Evolutionary conservation across 2,113 vertebrate species (phyloP).

Genomic region (Triplophysa tibetana): DNA sequence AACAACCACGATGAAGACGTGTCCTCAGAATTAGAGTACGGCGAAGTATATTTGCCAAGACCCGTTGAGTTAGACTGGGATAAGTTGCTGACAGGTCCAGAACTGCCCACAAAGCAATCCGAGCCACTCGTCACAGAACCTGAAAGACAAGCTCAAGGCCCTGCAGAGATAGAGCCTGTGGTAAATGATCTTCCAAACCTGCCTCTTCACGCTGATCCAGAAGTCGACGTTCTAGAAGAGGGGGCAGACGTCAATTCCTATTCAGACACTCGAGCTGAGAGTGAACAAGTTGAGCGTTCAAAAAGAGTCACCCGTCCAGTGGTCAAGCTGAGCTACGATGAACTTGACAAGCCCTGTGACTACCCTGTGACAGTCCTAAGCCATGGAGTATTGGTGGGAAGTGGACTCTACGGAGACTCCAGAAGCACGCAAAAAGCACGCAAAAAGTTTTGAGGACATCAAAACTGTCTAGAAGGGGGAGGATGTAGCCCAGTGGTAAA

Average conservation of each 20-base stretch:
- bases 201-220: background rate
- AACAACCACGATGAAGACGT: slow-evolving; percentile 9
- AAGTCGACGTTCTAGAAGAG: background rate
- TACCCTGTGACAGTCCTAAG: background rate
- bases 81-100: background rate
- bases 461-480: background rate
- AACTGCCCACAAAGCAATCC: background rate
- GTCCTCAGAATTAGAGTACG: background rate
- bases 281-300: background rate
- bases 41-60: background rate
- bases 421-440: too few species aligned
- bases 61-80: background rate
- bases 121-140: background rate
- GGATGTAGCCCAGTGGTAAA: slow-evolving; percentile 4
- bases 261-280: background rate
- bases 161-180: background rate
- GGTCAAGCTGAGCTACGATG: background rate
- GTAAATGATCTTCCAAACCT: background rate
- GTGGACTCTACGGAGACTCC: background rate
- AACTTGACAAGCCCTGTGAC: background rate
- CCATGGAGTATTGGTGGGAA: background rate
- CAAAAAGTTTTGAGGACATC: too few species aligned
- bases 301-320: background rate
- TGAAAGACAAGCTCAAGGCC: background rate
- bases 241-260: background rate